These are phyloP conservation scores for Xestia rhomboidea DNA, from an alignment of 2,888 invertebrate species.

Conservation along the genomic window DNA sequence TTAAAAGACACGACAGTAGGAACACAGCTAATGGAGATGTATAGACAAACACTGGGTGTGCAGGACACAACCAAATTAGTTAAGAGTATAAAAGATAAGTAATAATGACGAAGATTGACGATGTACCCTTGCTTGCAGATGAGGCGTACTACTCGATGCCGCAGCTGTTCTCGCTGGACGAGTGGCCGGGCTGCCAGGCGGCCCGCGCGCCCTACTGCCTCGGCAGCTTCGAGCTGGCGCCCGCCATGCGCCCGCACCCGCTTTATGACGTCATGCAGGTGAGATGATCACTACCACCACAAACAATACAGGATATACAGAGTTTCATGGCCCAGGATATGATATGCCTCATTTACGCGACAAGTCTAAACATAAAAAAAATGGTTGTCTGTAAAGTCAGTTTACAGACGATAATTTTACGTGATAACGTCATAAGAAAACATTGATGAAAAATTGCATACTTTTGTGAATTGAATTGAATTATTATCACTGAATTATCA, in stretches of 20 bases:
- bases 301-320: background rate
- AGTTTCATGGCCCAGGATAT: background rate
- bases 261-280: slow-evolving; percentile 83
- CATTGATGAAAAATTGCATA: too few relatives aligned
- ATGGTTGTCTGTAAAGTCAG: too few relatives aligned
- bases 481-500: too few relatives aligned
- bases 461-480: too few relatives aligned
- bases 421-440: too few relatives aligned
- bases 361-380: background rate
- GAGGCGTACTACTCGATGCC: slow-evolving; percentile 86
- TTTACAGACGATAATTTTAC: too few relatives aligned
- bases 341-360: background rate
- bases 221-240: slow-evolving; percentile 83
- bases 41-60: background rate
- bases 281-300: background rate
- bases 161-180: slow-evolving; percentile 82
- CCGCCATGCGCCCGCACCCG: slow-evolving; percentile 64
- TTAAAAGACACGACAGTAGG: background rate
- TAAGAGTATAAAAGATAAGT: background rate
- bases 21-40: background rate
- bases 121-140: slow-evolving; percentile 72
- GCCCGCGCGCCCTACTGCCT: slow-evolving; percentile 81
- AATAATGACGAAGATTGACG: background rate
- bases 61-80: too few relatives aligned
- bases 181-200: slow-evolving; percentile 80